phyloP scores from a whole-genome alignment of 2,797 vertebrate species.

The Mionectes olivaceus region DNA sequence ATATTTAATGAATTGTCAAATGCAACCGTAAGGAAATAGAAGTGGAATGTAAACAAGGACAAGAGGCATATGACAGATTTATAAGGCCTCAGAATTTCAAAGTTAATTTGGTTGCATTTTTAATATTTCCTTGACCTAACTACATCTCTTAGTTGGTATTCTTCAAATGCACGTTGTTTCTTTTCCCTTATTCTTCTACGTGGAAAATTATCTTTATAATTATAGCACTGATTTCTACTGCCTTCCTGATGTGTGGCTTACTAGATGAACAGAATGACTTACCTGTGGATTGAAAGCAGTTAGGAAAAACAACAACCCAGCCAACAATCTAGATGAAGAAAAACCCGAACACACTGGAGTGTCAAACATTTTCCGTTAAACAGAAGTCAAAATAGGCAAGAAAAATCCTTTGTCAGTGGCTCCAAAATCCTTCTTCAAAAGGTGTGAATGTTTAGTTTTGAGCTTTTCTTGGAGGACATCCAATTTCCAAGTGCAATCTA shows the following conservation, averaged over 20 bases:
- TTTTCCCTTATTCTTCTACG: neutral
- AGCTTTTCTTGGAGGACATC: neutral
- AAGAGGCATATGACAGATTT: neutral
- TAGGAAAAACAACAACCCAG: neutral
- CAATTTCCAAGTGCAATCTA: slow-evolving; percentile 10
- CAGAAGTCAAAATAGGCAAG: neutral
- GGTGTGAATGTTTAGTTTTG: neutral
- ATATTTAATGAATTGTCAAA: neutral
- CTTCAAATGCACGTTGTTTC: neutral
- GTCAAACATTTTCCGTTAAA: neutral
- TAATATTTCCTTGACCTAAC: neutral
- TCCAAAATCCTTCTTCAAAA: neutral
- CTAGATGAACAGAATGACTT: neutral
- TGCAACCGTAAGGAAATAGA: neutral
- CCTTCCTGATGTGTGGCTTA: neutral
- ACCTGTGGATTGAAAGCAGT: neutral
- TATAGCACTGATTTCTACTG: neutral
- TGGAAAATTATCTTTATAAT: neutral
- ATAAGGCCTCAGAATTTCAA: neutral
- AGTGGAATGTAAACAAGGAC: neutral
- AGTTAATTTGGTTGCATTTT: neutral
- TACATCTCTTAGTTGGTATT: neutral
- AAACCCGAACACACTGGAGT: neutral
- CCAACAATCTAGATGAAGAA: neutral
- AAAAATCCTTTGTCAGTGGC: neutral